Conservation (phyloP, 2,797 vertebrate genomes). For the Vipera latastei region DNA sequence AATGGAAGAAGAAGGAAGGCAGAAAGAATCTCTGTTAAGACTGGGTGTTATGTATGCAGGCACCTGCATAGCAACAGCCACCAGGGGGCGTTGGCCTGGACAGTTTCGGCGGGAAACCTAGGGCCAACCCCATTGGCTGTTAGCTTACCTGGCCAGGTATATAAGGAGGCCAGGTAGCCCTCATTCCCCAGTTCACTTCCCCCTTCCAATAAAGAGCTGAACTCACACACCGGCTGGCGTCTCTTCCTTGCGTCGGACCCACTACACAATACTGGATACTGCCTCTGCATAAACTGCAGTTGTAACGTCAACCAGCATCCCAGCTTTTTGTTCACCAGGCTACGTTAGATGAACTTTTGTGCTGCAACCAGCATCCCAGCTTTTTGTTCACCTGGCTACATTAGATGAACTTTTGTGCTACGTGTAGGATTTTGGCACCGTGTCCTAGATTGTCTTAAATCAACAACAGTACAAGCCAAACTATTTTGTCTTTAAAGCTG, state of each 20-base stretch:
- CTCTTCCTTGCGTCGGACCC: no score
- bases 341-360: slow-evolving; percentile 45
- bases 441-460: slow-evolving; percentile 55
- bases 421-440: slow-evolving; percentile 63
- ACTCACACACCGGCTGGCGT: no score
- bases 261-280: not conserved
- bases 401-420: slow-evolving; percentile 54
- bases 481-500: slow-evolving; percentile 52
- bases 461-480: slow-evolving; percentile 63
- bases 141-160: no score
- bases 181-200: no score
- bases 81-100: no score
- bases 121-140: no score
- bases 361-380: slow-evolving; percentile 50
- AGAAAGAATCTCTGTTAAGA: not conserved
- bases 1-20: not conserved
- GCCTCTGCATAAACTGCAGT: slow-evolving; percentile 40
- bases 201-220: no score
- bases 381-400: slow-evolving; percentile 27
- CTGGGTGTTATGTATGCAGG: not conserved
- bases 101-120: no score
- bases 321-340: slow-evolving; percentile 30
- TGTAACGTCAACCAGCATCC: slow-evolving; percentile 41
- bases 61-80: no score
- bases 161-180: no score